Evolutionary conservation across 1,140 invertebrate genomes (phyloP).

Genomic region (Patella vulgata): DNA sequence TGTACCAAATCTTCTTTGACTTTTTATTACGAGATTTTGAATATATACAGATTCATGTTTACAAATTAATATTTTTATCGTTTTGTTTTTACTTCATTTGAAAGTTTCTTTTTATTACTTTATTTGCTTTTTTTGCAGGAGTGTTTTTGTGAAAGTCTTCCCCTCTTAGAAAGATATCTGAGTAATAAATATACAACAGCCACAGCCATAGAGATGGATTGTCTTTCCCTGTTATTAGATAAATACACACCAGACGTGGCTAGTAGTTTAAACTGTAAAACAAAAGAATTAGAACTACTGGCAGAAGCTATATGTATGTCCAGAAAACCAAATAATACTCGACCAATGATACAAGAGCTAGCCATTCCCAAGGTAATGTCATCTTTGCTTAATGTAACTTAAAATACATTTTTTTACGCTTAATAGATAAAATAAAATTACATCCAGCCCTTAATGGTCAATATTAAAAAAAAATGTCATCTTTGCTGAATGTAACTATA

Average conservation of each 20-base stretch:
- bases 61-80: too few relatives aligned
- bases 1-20: too few relatives aligned
- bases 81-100: too few relatives aligned
- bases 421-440: background rate
- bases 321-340: background rate
- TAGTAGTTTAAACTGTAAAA: constrained; percentile 6
- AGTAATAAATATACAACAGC: background rate
- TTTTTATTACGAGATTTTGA: too few relatives aligned
- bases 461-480: background rate
- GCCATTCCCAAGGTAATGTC: constrained; percentile 26
- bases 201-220: constrained; percentile 9
- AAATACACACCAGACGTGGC: constrained; percentile 23
- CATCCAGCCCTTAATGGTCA: background rate
- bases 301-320: constrained; percentile 16
- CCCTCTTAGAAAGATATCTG: constrained; percentile 19
- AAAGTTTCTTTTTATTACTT: too few relatives aligned
- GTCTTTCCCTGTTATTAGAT: constrained; percentile 23
- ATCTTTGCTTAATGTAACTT: background rate
- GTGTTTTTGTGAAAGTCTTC: constrained; percentile 18
- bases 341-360: constrained; percentile 17
- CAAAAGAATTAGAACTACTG: constrained; percentile 19
- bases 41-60: too few relatives aligned
- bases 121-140: constrained; percentile 28
- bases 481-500: too few relatives aligned
- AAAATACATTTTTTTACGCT: background rate